Evolutionary conservation across 2,888 invertebrate species (phyloP), one percentile per base, ranked within the genome.

Genomic region (Chrysina gloriosa): DNA sequence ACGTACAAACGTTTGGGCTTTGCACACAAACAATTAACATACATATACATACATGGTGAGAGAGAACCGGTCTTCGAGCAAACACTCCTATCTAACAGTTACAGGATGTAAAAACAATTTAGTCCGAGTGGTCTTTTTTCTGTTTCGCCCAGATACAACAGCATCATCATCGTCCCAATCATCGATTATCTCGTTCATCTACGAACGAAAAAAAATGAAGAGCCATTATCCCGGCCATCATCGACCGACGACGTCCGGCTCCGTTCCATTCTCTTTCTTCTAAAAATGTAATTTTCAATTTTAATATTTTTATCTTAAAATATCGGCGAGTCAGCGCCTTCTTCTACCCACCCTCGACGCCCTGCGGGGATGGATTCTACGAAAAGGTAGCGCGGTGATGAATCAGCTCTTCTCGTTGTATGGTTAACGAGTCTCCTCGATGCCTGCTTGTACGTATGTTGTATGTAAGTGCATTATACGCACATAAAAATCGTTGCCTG

Each of bases 241-340:
- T 36, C 36, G 14, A 14, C 14, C 36, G 14, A 11, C 36, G 14
- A n/a, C n/a, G n/a, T 4, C 21, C 21, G 16, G 16, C 5, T 14
- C 42, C 14, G 19, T n/a, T 29, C 3, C 19, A 21, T n/a, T n/a
- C 9, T n/a, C 36, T 19, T 23, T 14, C 48, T 64, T 48, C 29
- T 4, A 9, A n/a, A 39, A 65, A 54, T 39, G 54, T 54, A 65
- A 65, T 65, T 65, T 67, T 39, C 63, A 67, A 67, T 67, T 67
- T 67, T 67, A 67, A 67, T 67, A 67, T 50, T 67, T 67, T 61
- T 50, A 67, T 67, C 67, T 61, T 27, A 67, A 67, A 67, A 67
- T 50, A 67, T 67, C 61, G 25, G 66, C 66, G 58, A 66, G 66
- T 66, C 66, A 66, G 47, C 14, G 23, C 7, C 14, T 39, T 36